Percentiles rank a stretch among this genome's conserved stretches.
Conservation (phyloP, 2,888 invertebrate species). For the Epinotia demarniana region DNA sequence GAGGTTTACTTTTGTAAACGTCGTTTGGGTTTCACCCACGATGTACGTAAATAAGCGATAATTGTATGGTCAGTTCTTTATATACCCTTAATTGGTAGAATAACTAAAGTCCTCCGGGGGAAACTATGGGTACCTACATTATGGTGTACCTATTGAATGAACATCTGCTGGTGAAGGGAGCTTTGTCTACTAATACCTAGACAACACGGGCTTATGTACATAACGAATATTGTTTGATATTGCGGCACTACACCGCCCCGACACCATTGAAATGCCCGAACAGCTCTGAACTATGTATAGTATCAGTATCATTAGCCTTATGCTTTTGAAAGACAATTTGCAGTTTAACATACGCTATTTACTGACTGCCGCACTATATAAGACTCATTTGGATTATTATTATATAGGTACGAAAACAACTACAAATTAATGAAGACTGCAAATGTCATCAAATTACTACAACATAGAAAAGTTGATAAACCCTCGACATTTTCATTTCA, state of each 20-base stretch:
- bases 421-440: too few relatives aligned
- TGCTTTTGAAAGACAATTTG: too few relatives aligned
- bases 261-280: constrained; percentile 4
- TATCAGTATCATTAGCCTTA: neutral
- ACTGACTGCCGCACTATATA: too few relatives aligned
- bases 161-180: constrained; percentile 25
- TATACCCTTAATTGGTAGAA: too few relatives aligned
- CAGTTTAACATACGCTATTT: too few relatives aligned
- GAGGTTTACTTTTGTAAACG: neutral
- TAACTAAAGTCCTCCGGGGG: neutral
- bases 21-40: neutral
- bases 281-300: neutral
- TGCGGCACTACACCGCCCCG: neutral
- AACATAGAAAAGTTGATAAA: too few relatives aligned
- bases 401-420: too few relatives aligned
- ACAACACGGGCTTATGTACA: constrained; percentile 10
- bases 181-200: neutral
- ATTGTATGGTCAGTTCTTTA: too few relatives aligned
- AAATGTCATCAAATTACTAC: too few relatives aligned
- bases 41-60: too few relatives aligned
- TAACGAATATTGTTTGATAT: constrained; percentile 1
- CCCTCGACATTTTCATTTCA: too few relatives aligned
- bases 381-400: too few relatives aligned
- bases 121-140: neutral
- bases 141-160: constrained; percentile 13